Percentiles rank a stretch among this genome's conserved stretches.
phyloP scores from a whole-genome alignment of 2,888 invertebrate genomes.

The Sarcophaga caerulescens region DNA sequence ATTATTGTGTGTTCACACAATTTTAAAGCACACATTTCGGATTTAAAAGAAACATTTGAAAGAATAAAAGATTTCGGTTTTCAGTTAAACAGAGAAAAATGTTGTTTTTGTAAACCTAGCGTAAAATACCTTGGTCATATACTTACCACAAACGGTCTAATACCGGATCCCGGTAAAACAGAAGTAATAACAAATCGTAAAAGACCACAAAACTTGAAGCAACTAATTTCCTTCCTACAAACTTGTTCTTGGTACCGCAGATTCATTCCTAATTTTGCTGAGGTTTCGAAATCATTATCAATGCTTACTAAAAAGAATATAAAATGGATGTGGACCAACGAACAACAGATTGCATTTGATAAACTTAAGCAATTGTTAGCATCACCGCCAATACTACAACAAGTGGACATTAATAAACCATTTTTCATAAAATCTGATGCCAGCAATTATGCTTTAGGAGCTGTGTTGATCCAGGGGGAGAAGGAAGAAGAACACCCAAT shows the following conservation, averaged over 20 bases:
- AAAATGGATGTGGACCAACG: not conserved
- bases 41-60: too few species aligned
- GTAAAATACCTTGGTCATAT: constrained; percentile 75
- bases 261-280: not conserved
- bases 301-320: not conserved
- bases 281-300: not conserved
- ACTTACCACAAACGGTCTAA: constrained; percentile 71
- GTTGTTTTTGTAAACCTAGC: constrained; percentile 54
- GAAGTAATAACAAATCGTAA: constrained; percentile 67
- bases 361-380: constrained; percentile 64
- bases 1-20: too few species aligned
- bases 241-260: too few species aligned
- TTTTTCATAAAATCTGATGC: too few species aligned
- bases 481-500: too few species aligned
- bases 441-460: too few species aligned
- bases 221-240: constrained; percentile 2
- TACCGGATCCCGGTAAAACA: constrained; percentile 72
- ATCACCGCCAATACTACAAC: constrained; percentile 50
- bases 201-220: not conserved
- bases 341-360: constrained; percentile 65
- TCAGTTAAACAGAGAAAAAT: constrained; percentile 72
- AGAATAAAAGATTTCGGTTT: constrained; percentile 66
- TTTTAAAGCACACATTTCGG: too few species aligned
- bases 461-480: too few species aligned
- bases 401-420: too few species aligned